Evolutionary conservation across 2,888 invertebrate species (phyloP), one percentile per base, ranked within the genome.

Genomic region (Tachina grossa): DNA sequence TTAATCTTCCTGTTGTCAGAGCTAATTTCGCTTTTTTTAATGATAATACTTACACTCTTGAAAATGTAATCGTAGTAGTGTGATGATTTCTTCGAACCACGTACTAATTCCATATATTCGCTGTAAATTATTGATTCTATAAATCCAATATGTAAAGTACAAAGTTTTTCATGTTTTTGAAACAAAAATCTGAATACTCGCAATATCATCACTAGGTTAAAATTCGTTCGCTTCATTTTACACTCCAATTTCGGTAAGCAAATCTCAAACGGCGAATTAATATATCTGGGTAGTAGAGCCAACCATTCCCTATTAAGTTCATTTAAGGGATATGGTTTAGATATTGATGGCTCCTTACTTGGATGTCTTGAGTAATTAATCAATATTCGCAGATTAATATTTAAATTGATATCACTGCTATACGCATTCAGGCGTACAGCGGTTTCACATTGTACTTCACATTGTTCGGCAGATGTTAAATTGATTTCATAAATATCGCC

Each of bases 401-500:
- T 61, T 22, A 87, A 45, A 43, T 22, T 66, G 5, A 66, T 13
- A 45, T 77, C 68, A 19, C 55, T 63, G 11, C 47, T 51, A 47
- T 16, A 10, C 0, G 55, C 53, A 63, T 51, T 76, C 8, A 63
- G 9, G 10, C 39, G 22, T 22, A 69, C 8, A 45, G 1, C 19
- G 11, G 10, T 16, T 10, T 57, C 51, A 10, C 31, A 13, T 1
- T 10, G 16, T 22, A 51, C 39, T 10, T 57, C 51, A 10, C 31
- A 13, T 1, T 10, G 16, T 22, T 55, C 39, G 13, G 13, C 16
- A 9, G 77, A 39, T n/a, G 22, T n/a, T n/a, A 86, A 31, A 31
- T 75, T 71, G 10, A 87, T 51, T 79, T 86, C 85, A 72, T 87
- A 87, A 61, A 87, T 84, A 49, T 87, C 87, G 10, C 78, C 85